Conservation (phyloP, 1,140 invertebrate genomes). For the Orius insidiosus region DNA sequence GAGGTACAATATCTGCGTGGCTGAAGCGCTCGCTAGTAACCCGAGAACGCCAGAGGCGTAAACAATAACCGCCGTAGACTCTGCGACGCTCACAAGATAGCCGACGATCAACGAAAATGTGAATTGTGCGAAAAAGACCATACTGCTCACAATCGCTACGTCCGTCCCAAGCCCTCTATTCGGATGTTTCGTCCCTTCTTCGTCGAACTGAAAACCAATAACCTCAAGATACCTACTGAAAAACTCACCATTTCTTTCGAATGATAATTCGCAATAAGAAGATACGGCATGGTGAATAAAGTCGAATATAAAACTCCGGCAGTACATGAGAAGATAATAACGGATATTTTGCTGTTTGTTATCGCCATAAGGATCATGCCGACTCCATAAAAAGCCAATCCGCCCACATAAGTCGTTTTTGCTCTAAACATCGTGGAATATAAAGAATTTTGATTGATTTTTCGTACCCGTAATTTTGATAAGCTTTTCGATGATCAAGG, state of each 20-base stretch:
- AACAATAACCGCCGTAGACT: conserved; percentile 76
- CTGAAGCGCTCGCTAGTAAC: conserved; percentile 62
- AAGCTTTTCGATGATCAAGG: conserved; percentile 70
- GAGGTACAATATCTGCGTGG: conserved; percentile 74
- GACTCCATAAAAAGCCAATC: conserved; percentile 71
- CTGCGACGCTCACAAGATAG: conserved; percentile 54
- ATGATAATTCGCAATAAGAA: conserved; percentile 86
- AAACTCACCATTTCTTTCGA: conserved; percentile 56
- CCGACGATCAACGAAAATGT: conserved; percentile 74
- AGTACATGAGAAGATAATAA: conserved; percentile 74
- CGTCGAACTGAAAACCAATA: conserved; percentile 38
- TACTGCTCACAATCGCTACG: conserved; percentile 79
- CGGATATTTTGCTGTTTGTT: conserved; percentile 54
- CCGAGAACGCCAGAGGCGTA: conserved; percentile 63
- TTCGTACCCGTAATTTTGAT: conserved; percentile 62
- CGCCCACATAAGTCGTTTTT: conserved; percentile 70
- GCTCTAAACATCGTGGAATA: conserved; percentile 41
- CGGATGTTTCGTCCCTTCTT: neutral
- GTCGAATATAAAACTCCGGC: conserved; percentile 95
- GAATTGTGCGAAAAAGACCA: conserved; percentile 91
- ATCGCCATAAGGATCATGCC: conserved; percentile 82
- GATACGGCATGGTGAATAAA: conserved; percentile 90
- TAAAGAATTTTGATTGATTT: neutral
- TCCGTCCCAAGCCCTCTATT: conserved; percentile 81
- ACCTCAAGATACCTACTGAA: neutral